Conservation (phyloP, 2,113 vertebrate species). For the Hippocampus abdominalis region DNA sequence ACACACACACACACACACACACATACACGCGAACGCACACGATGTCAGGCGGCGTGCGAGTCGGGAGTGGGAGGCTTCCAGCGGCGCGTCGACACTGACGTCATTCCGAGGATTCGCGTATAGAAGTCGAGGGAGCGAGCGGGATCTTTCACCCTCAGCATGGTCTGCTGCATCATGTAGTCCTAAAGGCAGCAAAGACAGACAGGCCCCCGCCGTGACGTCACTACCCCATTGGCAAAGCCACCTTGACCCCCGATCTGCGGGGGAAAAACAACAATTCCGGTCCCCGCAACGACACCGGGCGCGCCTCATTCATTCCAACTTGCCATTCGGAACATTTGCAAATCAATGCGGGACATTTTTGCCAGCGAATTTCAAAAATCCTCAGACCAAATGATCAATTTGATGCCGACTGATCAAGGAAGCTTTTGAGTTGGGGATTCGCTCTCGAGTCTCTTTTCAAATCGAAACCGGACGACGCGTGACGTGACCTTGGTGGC, state of each 20-base stretch:
- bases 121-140: conserved; percentile 10
- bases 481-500: conserved; percentile 5
- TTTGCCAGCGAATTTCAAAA: too few relatives aligned
- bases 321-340: too few relatives aligned
- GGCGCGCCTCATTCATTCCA: too few relatives aligned
- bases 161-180: conserved; percentile 13
- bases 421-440: too few relatives aligned
- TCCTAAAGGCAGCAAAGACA: neutral
- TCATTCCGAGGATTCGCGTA: conserved; percentile 4
- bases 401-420: too few relatives aligned
- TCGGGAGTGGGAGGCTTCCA: too few relatives aligned
- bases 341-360: too few relatives aligned
- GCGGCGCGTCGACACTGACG: neutral
- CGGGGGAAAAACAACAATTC: too few relatives aligned
- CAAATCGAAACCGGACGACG: neutral
- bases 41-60: neutral
- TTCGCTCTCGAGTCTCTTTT: too few relatives aligned
- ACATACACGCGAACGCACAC: neutral
- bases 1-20: neutral
- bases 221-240: neutral
- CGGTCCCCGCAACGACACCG: too few relatives aligned
- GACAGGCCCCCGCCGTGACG: neutral
- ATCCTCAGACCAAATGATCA: too few relatives aligned
- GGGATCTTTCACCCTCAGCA: conserved; percentile 11
- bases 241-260: too few relatives aligned